Evolutionary conservation across 2,888 invertebrate species (phyloP), one percentile per base, ranked within the genome.

Genomic region (Amiota communis): DNA sequence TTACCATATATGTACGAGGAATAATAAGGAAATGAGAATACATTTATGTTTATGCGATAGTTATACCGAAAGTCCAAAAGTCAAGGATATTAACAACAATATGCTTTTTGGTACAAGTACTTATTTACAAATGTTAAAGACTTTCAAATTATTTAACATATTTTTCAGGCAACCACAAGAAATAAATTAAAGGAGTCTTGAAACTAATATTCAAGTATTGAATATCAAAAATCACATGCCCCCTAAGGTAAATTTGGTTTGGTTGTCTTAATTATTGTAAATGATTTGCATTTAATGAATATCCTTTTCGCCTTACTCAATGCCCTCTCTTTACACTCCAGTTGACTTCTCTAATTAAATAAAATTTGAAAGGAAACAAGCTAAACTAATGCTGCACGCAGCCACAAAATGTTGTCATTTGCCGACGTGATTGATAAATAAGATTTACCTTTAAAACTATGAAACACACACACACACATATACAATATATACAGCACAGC

Each of bases 351-450:
- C 36, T 36, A 36, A 36, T 36, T 36, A 36, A 36, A 36, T 36
- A 36, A 36, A 36, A 36, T 36, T n/a, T 36, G 36, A 36, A 36
- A 36, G 36, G 36, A 36, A 36, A 2, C 36, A 36, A 36, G 36
- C 36, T 36, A 36, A 2, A 36, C 36, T 36, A 36, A 36, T 36
- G 2, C 36, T 6, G 36, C 36, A 36, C 36, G 46, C 36, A 36
- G 57, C 57, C 4, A 15, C 57, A 59, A 15, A 59, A 20, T 20
- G 57, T 59, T 59, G 17, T 65, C 53, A 36, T 36, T 36, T 36
- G 20, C 13, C 3, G 59, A 59, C 36, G 53, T 82, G 78, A 79
- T 83, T 84, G 81, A 75, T 77, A 81, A 82, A 83, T 80, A 79
- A 80, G 82, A 83, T 80, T 85, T 78, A 74, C 77, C 76, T 74